Evolutionary conservation across 2,888 invertebrate genomes (phyloP), one percentile per base, ranked within the genome.

Genomic region (Schizaphis graminum): DNA sequence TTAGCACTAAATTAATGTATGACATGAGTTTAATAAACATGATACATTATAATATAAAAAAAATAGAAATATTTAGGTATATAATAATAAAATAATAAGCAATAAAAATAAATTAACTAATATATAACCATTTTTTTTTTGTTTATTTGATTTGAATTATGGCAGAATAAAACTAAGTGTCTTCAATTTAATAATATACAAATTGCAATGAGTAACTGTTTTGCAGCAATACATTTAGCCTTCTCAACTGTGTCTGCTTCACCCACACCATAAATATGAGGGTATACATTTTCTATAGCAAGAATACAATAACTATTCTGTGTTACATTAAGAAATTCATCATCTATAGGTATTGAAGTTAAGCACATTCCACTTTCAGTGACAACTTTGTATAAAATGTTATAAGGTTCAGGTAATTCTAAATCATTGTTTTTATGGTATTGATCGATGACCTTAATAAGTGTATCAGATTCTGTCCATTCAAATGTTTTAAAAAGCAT

Each of bases 281-380:
- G 93, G 24, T 94, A 94, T n/a, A 94, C 61, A 86, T 86, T 94
- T 1, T 90, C 61, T 35, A 94, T 53, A 85, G 35, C 1, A 47
- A 89, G 4, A 26, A 84, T 1, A 57, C 7, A 53, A 61, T 0
- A 26, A 85, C 8, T 3, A 47, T 35, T 77, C 7, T 26, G 0
- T 7, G 13, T 0, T 56, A 8, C 10, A 1, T 21, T 1, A 24
- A 28, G 0, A n/a, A 1, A 21, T 35, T 41, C 35, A 53, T 61
- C 0, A 28, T 86, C n/a, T 1, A 94, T 11, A 24, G 28, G 5
- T 28, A 61, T 91, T 61, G 86, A 28, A 16, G 11, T 11, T 35
- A 94, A 85, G 35, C 11, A 0, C 41, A 94, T 90, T 49, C n/a
- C 86, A 86, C 53, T 67, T 7, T 94, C 93, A 1, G 86, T 28